Base-by-base conservation (phyloP, 1,140 invertebrate species). In the Harpegnathos saltator region DNA sequence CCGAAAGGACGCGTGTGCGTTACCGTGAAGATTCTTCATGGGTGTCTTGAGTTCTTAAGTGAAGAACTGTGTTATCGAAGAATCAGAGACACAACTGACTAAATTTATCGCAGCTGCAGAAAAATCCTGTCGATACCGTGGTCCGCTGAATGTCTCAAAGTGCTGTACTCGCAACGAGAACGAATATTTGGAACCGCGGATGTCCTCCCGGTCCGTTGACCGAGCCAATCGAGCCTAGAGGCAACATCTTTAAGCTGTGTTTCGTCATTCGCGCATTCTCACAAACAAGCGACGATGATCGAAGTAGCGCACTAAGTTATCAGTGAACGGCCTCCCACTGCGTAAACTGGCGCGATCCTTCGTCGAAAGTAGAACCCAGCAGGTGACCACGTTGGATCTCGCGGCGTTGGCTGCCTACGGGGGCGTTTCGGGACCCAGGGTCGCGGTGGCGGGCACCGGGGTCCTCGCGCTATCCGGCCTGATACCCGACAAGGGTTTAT, bases 401-500 rank as follows among this genome's bases (percentile, higher is more conserved):
- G 91, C 91, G 91, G 92, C 92, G 85, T 92, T 93, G 87, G 88
- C 90, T 83, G 88, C 85, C 85, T 93, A 90, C 89, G 92, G 90
- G 91, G 89, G 88, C 88, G 90, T 92, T 85, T 82, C 89, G 78
- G 89, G 85, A 85, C 88, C 91, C 91, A 93, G 91, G 90, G 88
- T 93, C 93, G 93, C 93, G 93, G 93, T 94, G 94, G 93, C 94
- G 93, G 94, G 94, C 80, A 94, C 93, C 92, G 91, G 93, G 86
- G 89, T 94, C 86, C 91, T 94, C 72, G 92, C 93, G 87, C 90
- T 93, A 82, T 90, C 92, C 89, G 91, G 92, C 89, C 83, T 93
- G 90, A 92, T 93, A 90, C 91, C 91, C 91, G 92, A 93, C 68
- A 93, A 93, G 88, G 92, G 92, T 91, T 91, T 93, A 91, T 90